Conservation (phyloP, 2,113 vertebrate species). For the Poeciliopsis turrubarensis region DNA sequence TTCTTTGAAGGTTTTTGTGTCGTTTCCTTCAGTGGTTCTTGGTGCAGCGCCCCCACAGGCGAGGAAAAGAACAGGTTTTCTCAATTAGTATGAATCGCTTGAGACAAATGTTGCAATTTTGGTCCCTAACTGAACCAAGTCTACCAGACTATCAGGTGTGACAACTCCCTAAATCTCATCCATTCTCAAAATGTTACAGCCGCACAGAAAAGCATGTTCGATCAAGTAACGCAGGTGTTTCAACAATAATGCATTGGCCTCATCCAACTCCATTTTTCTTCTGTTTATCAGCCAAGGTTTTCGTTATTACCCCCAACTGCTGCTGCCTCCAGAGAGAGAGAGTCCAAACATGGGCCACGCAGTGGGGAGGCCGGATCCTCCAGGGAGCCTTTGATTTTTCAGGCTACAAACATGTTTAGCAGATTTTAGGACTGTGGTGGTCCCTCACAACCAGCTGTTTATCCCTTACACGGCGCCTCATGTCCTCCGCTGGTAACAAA, state of each 20-base stretch:
- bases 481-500: conserved; percentile 20
- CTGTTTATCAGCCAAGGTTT: conserved; percentile 29
- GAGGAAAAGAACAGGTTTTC: too few species aligned
- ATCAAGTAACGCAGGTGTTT: conserved; percentile 4
- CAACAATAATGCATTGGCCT: not conserved
- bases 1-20: too few species aligned
- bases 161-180: not conserved
- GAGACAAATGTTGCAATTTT: not conserved
- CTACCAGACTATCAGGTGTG: too few species aligned
- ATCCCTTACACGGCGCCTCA: conserved; percentile 10
- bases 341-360: conserved; percentile 8
- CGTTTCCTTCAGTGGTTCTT: too few species aligned
- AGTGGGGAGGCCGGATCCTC: conserved; percentile 21
- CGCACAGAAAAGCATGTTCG: conserved; percentile 8
- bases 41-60: too few species aligned
- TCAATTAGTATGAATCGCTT: not conserved
- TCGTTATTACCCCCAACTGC: conserved; percentile 20
- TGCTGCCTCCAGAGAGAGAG: conserved; percentile 14
- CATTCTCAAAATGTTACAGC: not conserved
- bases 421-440: conserved; percentile 45
- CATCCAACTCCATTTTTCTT: conserved; percentile 28
- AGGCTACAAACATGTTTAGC: conserved; percentile 52
- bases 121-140: too few species aligned
- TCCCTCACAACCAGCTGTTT: conserved; percentile 45
- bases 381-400: conserved; percentile 36